Evolutionary conservation across 2,113 vertebrate species (phyloP), one percentile per base, ranked within the genome.

Genomic region (Solea solea): DNA sequence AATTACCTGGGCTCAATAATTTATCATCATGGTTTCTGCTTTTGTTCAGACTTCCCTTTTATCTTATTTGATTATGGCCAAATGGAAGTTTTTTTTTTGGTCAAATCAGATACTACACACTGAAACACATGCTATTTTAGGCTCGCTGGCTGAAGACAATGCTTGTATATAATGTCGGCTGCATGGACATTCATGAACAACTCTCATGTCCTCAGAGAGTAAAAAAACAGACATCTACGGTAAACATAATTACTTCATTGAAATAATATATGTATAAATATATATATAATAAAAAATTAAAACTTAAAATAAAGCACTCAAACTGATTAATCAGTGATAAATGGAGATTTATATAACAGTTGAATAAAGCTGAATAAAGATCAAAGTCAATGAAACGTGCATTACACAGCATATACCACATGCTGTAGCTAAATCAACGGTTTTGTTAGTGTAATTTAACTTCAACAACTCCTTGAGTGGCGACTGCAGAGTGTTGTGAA

Each of bases 1-100:
- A 9, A 74, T 67, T 71, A 64, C 69, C 57, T 5, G 40, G 71
- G 66, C 71, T 64, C 64, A 61, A 64, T 66, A 67, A 78, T 81
- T 56, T 59, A 49, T 80, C 60, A 66, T 1, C 15, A 61, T 14
- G 49, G 50, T 53, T 72, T 61, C 34, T 64, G 58, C 50, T 60
- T 75, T 65, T 84, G 64, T 69, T 73, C 40, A 72, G 48, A 72
- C 48, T 39, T 72, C 34, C 34, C 34, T 34, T 34, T 39, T 13
- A 42, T 49, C 66, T 70, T 40, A 53, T 68, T 58, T 72, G 52
- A 72, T 39, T 63, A 56, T 14, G 21, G 68, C 51, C 61, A 42
- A 66, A 67, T 62, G 21, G 44, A 72, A 67, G 72, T 48, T 62
- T 61, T 28, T 46, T 55, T 62, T 61, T 28, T 46, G 34, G 34